A percentile compares a stretch with the other conserved stretches of the same genome.
These are phyloP conservation scores for Cheumatopsyche charites DNA, from an alignment of 1,140 invertebrate species.

Conservation along the genomic window DNA sequence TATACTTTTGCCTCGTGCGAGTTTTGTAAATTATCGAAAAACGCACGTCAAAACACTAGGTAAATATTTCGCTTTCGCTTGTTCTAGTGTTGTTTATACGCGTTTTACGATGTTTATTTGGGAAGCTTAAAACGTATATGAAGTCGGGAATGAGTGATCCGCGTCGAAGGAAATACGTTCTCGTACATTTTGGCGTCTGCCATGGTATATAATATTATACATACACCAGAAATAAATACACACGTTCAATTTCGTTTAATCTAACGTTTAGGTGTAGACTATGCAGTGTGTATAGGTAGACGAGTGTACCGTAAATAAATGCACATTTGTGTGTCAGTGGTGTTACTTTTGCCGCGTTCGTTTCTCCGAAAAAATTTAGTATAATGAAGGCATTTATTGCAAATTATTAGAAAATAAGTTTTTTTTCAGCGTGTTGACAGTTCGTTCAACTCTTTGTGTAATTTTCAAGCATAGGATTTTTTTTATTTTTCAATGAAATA, in stretches of 20 bases:
- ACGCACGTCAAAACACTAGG: slow-evolving; percentile 10
- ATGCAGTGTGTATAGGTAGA: too few relatives aligned
- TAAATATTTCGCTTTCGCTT: slow-evolving; percentile 26
- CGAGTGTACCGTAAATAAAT: background rate
- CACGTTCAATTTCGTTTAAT: slow-evolving; percentile 3
- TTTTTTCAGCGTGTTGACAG: background rate
- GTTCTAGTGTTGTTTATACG: slow-evolving; percentile 26
- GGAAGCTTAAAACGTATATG: slow-evolving; percentile 28
- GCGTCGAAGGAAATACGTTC: slow-evolving; percentile 12
- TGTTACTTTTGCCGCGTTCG: background rate
- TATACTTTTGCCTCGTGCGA: background rate
- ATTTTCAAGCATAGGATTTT: too few relatives aligned
- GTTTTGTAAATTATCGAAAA: slow-evolving; percentile 27
- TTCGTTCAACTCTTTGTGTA: background rate
- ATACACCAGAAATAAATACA: slow-evolving; percentile 17
- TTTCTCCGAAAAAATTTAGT: too few relatives aligned
- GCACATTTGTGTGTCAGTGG: slow-evolving; percentile 3
- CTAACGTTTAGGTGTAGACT: too few relatives aligned
- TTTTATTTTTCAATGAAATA: too few relatives aligned
- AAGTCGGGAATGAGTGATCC: slow-evolving; percentile 23
- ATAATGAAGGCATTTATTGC: too few relatives aligned
- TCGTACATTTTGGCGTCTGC: slow-evolving; percentile 11
- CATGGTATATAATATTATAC: background rate
- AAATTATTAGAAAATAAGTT: background rate
- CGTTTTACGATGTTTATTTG: slow-evolving; percentile 27